Evolutionary conservation across 2,888 invertebrate genomes (phyloP), one percentile per base, ranked within the genome.

Genomic region (Hemithea aestivaria): DNA sequence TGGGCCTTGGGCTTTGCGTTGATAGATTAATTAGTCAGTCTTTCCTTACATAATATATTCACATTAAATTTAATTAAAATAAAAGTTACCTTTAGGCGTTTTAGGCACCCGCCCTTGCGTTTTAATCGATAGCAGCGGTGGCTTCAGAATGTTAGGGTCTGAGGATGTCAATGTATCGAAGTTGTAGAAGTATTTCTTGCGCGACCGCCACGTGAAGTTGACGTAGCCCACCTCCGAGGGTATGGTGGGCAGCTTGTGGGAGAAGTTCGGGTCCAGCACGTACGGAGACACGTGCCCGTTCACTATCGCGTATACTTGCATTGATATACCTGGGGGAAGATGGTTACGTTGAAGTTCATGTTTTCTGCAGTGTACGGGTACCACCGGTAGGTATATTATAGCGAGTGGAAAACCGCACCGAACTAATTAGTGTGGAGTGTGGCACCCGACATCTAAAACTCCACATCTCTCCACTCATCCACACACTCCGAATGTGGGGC

Each of bases 211-310:
- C 27, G 96, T 96, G 69, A 96, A 96, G 80, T 96, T 96, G 1
- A 96, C 96, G 70, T 92, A 93, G 45, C 93, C 93, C 11, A 97
- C 95, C 87, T 97, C 96, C 3, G 96, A 94, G 1, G 97, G 97
- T 66, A 98, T 96, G 39, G 95, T 92, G 27, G 96, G 96, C 52
- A 97, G 85, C 69, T 95, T 94, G 66, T 93, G 93, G 58, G 96
- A 96, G 67, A 97, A 94, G 70, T 95, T 94, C 1, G 96, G 96
- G 68, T 97, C 96, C 55, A 94, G 82, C 36, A 98, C 92, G 76
- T 96, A 96, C 5, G 94, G 93, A 10, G 93, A 89, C 28, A 98
- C 96, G 66, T 90, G 91, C 8, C 97, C 97, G 73, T 96, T 94
- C 48, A 92, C 89, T 60, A 98, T 97, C 25, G 95, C 96, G 74